Evolutionary conservation across 2,888 invertebrate genomes (phyloP).

Genomic region (Suillia variegata): DNA sequence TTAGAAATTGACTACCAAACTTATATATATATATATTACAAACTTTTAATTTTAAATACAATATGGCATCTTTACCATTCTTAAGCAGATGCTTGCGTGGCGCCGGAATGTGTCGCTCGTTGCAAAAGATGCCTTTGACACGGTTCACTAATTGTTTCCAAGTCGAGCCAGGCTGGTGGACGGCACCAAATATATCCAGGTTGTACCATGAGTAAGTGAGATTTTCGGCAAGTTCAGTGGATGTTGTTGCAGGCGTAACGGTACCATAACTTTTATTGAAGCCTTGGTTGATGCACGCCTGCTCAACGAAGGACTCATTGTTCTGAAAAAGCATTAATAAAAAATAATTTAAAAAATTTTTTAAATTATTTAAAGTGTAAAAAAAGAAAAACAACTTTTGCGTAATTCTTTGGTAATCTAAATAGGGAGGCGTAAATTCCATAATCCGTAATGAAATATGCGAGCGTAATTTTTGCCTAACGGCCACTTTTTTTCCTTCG

Average conservation of each 20-base stretch:
- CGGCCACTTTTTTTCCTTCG: too few species aligned
- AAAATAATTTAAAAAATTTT: conserved; percentile 37
- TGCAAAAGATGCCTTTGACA: conserved; percentile 60
- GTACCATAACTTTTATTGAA: conserved; percentile 54
- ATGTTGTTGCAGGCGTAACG: conserved; percentile 32
- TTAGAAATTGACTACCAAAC: too few species aligned
- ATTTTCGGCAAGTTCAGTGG: conserved; percentile 49
- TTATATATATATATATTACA: too few species aligned
- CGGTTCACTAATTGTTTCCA: conserved; percentile 62
- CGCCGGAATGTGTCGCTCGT: conserved; percentile 56
- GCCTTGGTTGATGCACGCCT: conserved; percentile 46
- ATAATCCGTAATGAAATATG: too few species aligned
- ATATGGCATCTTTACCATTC: conserved; percentile 68
- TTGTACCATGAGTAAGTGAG: conserved; percentile 81
- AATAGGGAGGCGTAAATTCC: too few species aligned
- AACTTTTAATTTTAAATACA: too few species aligned
- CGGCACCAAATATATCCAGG: conserved; percentile 75
- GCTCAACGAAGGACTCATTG: conserved; percentile 42
- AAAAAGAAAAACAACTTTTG: too few species aligned
- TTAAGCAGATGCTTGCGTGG: conserved; percentile 74
- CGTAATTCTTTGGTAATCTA: too few species aligned
- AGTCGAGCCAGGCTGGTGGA: conserved; percentile 62
- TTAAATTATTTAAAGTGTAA: too few species aligned
- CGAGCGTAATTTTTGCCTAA: too few species aligned
- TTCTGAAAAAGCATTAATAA: conserved; percentile 12